phyloP scores from a whole-genome alignment of 1,140 invertebrate species.

The Drosophila repletoides region DNA sequence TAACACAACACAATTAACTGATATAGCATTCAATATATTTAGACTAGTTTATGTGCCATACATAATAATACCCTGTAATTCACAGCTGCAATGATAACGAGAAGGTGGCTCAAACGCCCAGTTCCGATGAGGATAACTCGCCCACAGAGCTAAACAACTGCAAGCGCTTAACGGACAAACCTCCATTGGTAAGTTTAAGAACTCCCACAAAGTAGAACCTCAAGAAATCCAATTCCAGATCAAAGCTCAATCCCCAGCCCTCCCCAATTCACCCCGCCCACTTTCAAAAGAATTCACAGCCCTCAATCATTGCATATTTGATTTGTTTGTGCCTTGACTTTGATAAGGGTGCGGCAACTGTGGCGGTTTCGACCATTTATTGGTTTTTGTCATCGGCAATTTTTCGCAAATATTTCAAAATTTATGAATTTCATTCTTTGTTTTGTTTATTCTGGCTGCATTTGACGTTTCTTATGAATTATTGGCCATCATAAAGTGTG shows the following conservation, averaged over 20 bases:
- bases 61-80: background rate
- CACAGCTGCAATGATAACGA: constrained; percentile 76
- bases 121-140: constrained; percentile 92
- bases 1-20: constrained; percentile 4
- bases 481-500: constrained; percentile 49
- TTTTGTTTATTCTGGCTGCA: constrained; percentile 45
- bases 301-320: constrained; percentile 42
- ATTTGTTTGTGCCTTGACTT: constrained; percentile 51
- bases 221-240: background rate
- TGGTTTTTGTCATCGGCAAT: constrained; percentile 51
- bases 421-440: constrained; percentile 31
- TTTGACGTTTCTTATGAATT: constrained; percentile 68
- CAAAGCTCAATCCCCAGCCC: constrained; percentile 1
- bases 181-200: constrained; percentile 87
- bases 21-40: background rate
- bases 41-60: background rate
- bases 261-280: no score
- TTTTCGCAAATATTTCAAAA: constrained; percentile 37
- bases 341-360: constrained; percentile 60
- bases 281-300: background rate
- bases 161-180: constrained; percentile 89
- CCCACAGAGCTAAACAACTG: constrained; percentile 94
- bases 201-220: background rate
- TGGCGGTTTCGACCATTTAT: constrained; percentile 52
- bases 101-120: constrained; percentile 84